These are phyloP conservation scores for Calidris pugnax DNA, from an alignment of 2,113 vertebrate species.

Conservation along the genomic window DNA sequence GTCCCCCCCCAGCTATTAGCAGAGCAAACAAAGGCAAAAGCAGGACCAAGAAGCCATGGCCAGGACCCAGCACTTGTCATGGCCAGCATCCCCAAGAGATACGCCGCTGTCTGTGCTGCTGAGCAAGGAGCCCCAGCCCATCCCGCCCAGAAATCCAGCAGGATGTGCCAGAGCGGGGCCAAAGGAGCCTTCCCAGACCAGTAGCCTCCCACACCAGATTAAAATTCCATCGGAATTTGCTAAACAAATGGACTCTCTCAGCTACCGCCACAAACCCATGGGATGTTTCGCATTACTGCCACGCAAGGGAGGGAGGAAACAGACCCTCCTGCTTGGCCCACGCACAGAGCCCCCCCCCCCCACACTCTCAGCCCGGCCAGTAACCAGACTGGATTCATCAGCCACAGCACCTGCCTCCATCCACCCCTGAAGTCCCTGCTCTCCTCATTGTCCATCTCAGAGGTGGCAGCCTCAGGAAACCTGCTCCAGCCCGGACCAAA, in stretches of 20 bases:
- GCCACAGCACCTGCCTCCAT: background rate
- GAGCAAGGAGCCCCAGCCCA: background rate
- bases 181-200: conserved; percentile 7
- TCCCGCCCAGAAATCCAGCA: background rate
- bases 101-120: background rate
- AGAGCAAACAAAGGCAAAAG: background rate
- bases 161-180: background rate
- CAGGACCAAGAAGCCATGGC: background rate
- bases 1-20: background rate
- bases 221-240: conserved; percentile 40
- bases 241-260: background rate
- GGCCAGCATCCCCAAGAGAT: background rate
- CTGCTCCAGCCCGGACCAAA: background rate
- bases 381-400: background rate
- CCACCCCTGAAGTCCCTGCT: rapidly evolving
- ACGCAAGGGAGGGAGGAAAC: background rate
- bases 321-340: background rate
- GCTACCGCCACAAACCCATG: background rate
- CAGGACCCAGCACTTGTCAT: background rate
- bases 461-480: no score
- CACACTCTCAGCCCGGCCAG: background rate
- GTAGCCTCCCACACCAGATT: conserved; percentile 36
- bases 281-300: background rate
- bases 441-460: background rate
- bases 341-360: background rate